Evolutionary conservation across 2,113 vertebrate genomes (phyloP).

Genomic region (Heterotilapia buettikoferi): DNA sequence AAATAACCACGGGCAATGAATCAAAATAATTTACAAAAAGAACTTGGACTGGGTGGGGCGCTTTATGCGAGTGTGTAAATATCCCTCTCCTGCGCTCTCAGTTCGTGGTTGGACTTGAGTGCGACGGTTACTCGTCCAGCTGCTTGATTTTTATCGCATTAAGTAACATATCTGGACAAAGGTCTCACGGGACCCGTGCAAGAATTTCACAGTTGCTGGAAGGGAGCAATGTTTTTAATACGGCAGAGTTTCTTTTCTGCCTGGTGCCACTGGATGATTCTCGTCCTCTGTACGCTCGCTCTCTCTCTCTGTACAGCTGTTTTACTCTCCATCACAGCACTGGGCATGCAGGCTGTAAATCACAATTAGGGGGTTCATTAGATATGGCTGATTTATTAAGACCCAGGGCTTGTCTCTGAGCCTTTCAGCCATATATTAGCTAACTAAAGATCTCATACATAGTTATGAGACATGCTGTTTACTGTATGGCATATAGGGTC

Average conservation of each 20-base stretch:
- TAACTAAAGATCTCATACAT: slow-evolving; percentile 50
- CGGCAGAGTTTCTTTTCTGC: not conserved
- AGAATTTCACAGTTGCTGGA: slow-evolving; percentile 25
- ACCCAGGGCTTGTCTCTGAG: slow-evolving; percentile 19
- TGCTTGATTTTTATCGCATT: slow-evolving; percentile 23
- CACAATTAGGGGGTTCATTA: slow-evolving; percentile 55
- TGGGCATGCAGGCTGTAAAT: slow-evolving; percentile 42
- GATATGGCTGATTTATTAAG: slow-evolving; percentile 57
- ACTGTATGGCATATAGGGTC: slow-evolving; percentile 43
- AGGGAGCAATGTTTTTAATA: slow-evolving; percentile 4
- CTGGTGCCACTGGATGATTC: not conserved
- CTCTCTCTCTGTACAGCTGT: not conserved
- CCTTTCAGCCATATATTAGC: slow-evolving; percentile 39
- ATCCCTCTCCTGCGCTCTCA: not conserved
- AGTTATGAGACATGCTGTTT: slow-evolving; percentile 56
- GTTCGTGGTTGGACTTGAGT: not conserved
- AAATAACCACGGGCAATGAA: not conserved
- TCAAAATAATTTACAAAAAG: not conserved
- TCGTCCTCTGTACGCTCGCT: not conserved
- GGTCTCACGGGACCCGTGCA: slow-evolving; percentile 3
- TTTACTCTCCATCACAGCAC: not conserved
- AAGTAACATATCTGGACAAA: slow-evolving; percentile 21
- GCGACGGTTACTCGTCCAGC: not conserved
- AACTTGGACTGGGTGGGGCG: not conserved
- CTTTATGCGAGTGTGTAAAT: not conserved